Base-by-base conservation (phyloP, 1,140 invertebrate genomes). In the Ericerus pela region DNA sequence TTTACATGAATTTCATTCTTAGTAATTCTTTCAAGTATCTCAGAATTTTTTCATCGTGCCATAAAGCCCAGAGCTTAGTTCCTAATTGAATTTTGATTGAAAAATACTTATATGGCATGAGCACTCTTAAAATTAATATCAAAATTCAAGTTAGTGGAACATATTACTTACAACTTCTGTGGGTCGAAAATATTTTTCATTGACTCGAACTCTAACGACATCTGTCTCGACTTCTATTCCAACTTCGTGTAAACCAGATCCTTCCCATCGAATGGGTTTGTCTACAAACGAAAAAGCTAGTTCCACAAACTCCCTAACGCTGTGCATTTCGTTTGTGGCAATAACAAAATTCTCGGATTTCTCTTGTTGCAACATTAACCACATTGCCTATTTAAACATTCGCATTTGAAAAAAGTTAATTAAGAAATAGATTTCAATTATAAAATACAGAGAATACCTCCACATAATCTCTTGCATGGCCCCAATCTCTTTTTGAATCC, bases 391-490 rank as follows among this genome's bases (percentile, higher is more conserved):
- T 38, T 55, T 43, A 63, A 60, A n/a, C n/a, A n/a, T n/a, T n/a
- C n/a, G n/a, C n/a, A n/a, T n/a, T n/a, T n/a, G n/a, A 41, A 57
- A 58, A 51, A 55, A 29, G 18, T 14, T 54, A 43, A 20, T 27
- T n/a, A 58, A 41, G 14, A 18, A 53, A 33, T 37, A 11, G 28
- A 30, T 18, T 12, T 18, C 11, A 22, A 18, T 29, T 56, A 29
- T 27, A 20, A 14, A 26, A 2, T 6, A 1, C 6, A 38, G 27
- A 11, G 30, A 54, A 18, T 69, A 91, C 89, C 77, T 98, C 88
- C 27, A 99, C 90, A 73, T 98, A 99, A 73, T 99, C 96, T 70
- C 82, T 91, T 0, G 96, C 96, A 75, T 99, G 96, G 11, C 96
- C 96, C 96, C 96, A 99, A 72, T 99, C 96, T 66, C 96, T 75